A percentile compares a stretch with the other conserved stretches of the same genome.
Conservation (phyloP, 2,888 invertebrate species). For the Geophilus truncorum region DNA sequence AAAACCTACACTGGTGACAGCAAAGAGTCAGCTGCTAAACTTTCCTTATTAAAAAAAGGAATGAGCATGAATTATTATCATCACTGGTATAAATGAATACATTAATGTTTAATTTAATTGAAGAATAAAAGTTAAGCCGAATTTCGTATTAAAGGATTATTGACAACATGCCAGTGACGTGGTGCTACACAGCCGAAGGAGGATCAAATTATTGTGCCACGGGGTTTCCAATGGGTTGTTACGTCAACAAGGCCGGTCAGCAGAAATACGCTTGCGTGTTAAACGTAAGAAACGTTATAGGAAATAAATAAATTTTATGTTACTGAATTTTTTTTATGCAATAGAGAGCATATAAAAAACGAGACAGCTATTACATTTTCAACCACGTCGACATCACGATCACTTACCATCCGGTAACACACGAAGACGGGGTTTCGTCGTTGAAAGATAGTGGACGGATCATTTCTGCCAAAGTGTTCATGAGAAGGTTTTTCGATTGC, state of each 20-base stretch:
- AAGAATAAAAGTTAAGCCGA: background rate
- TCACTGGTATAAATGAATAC: constrained; percentile 68
- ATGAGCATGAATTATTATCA: constrained; percentile 95
- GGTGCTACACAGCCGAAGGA: constrained; percentile 68
- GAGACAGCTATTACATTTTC: constrained; percentile 82
- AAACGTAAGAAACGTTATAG: constrained; percentile 39
- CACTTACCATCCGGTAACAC: constrained; percentile 82
- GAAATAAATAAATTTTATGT: no score
- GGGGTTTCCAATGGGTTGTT: constrained; percentile 98
- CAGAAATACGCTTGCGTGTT: constrained; percentile 53
- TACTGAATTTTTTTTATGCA: constrained; percentile 7
- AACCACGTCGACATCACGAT: constrained; percentile 94
- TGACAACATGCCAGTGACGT: constrained; percentile 99
- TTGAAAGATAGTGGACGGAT: constrained; percentile 83
- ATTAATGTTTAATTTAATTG: background rate
- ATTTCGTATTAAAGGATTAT: constrained; percentile 48
- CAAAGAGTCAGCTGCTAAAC: constrained; percentile 60
- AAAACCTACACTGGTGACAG: constrained; percentile 67
- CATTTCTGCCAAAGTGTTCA: constrained; percentile 55
- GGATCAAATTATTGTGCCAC: constrained; percentile 70
- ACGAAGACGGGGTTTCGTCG: constrained; percentile 79
- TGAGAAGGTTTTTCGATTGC: no score
- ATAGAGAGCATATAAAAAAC: constrained; percentile 29
- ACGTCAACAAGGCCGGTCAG: constrained; percentile 59
- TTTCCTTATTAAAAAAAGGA: constrained; percentile 81